Conservation (phyloP, 2,113 vertebrate species). For the Mus spicilegus region DNA sequence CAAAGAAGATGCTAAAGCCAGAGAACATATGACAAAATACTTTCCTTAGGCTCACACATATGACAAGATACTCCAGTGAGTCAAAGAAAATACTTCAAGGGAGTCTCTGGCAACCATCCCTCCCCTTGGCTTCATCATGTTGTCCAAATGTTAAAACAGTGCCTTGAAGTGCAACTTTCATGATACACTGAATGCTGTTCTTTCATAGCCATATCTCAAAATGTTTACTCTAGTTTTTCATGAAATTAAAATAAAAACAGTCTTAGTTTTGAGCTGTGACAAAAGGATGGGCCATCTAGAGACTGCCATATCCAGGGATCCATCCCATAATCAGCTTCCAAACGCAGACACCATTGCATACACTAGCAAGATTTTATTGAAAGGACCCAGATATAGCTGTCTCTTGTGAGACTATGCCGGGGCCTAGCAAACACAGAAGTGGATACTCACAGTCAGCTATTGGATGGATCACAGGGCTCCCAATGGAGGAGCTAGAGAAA, state of each 20-base stretch:
- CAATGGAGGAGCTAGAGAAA: too few species aligned
- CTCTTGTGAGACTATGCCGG: too few species aligned
- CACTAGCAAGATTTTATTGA: too few species aligned
- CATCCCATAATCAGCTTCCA: too few species aligned
- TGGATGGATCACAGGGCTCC: too few species aligned
- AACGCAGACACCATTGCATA: too few species aligned
- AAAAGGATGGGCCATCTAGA: too few species aligned
- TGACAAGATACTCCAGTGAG: not conserved
- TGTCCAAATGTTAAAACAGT: not conserved
- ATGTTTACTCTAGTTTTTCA: not conserved
- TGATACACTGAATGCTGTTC: not conserved
- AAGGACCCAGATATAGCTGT: too few species aligned
- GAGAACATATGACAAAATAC: not conserved
- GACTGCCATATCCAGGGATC: too few species aligned
- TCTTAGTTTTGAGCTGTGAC: too few species aligned
- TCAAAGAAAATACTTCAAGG: not conserved
- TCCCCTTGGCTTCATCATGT: not conserved
- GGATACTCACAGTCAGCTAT: too few species aligned
- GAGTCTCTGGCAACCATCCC: not conserved
- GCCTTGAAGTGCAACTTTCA: not conserved
- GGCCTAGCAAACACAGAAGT: too few species aligned
- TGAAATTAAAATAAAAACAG: slow-evolving; percentile 56
- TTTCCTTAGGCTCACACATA: not conserved
- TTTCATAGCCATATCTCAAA: not conserved
- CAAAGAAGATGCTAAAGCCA: not conserved